Evolutionary conservation across 2,113 vertebrate species (phyloP).

Genomic region (Piprites chloris): DNA sequence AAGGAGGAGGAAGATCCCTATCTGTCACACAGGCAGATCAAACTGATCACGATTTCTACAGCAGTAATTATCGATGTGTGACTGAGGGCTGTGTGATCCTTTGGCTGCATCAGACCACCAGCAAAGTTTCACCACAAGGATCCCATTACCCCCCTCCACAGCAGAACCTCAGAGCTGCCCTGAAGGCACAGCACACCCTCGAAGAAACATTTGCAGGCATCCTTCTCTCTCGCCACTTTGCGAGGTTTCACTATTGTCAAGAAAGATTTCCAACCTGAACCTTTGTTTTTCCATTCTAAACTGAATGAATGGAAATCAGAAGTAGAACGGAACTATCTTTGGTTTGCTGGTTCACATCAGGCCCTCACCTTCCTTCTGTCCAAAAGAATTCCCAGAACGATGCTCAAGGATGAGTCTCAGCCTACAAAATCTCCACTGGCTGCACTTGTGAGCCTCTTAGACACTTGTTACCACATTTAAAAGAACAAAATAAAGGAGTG

Average conservation of each 20-base stretch:
- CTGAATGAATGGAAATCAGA: background rate
- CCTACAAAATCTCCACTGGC: background rate
- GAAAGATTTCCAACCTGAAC: background rate
- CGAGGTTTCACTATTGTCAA: background rate
- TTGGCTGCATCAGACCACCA: background rate
- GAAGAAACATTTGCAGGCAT: background rate
- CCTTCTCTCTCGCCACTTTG: background rate
- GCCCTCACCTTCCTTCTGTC: background rate
- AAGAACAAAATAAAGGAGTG: background rate
- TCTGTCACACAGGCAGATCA: background rate
- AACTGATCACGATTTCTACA: background rate
- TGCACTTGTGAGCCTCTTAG: background rate
- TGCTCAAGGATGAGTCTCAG: background rate
- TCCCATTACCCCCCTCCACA: background rate
- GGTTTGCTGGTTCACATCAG: background rate
- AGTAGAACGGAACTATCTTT: background rate
- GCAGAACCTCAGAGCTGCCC: slow-evolving; percentile 22
- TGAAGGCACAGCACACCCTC: background rate
- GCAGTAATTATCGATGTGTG: background rate
- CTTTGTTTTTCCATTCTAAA: background rate
- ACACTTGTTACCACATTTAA: background rate
- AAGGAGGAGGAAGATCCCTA: background rate
- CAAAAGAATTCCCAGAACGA: background rate
- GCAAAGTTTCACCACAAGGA: accelerated
- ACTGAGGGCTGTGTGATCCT: background rate